Conservation (phyloP, 2,888 invertebrate species). For the Lasioglossum zephyrum region DNA sequence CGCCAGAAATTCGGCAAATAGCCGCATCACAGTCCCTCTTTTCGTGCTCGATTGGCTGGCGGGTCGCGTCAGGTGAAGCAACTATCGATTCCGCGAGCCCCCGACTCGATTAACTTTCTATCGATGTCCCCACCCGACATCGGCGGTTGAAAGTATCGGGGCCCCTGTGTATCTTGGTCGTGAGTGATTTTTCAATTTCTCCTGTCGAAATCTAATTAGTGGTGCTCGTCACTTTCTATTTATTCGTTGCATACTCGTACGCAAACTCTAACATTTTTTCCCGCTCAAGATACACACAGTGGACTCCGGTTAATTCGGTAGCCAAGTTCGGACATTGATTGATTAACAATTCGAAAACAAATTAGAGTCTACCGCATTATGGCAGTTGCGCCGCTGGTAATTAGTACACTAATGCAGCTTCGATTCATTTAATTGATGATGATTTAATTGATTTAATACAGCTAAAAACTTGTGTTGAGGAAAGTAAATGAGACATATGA, state of each 20-base stretch:
- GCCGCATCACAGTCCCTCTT: conserved; percentile 35
- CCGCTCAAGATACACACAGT: background rate
- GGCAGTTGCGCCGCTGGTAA: background rate
- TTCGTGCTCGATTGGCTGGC: conserved; percentile 43
- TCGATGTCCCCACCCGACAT: background rate
- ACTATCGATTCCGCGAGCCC: conserved; percentile 33
- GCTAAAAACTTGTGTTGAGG: too few species aligned
- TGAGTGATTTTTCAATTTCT: conserved; percentile 5
- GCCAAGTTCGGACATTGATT: too few species aligned
- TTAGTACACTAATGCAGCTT: background rate
- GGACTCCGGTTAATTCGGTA: background rate
- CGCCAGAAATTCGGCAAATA: conserved; percentile 40
- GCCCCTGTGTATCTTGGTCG: background rate
- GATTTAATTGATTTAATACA: too few species aligned
- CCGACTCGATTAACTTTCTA: conserved; percentile 13
- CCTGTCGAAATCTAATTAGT: background rate
- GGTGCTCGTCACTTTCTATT: background rate
- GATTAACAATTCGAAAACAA: background rate
- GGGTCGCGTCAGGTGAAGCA: conserved; percentile 36
- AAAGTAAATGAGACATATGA: too few species aligned
- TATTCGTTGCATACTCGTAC: background rate
- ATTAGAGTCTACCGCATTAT: background rate
- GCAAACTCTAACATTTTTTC: background rate
- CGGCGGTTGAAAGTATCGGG: conserved; percentile 3
- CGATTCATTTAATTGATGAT: background rate